A percentile compares a stretch with the other conserved stretches of the same genome.
Conservation (phyloP, 2,797 vertebrate genomes). For the Dicrostonyx torquatus region DNA sequence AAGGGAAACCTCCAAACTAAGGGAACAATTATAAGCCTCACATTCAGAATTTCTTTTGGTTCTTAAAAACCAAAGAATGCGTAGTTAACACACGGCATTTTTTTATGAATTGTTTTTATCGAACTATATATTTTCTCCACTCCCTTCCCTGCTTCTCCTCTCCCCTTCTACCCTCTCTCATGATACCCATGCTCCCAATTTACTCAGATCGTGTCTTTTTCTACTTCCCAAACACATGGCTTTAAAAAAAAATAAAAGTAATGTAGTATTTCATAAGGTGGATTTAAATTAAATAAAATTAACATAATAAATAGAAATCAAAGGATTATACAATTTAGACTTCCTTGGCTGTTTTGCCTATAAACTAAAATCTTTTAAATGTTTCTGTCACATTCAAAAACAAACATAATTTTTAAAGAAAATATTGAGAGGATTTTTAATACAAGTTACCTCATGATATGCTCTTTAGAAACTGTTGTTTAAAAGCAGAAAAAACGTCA, state of each 20-base stretch:
- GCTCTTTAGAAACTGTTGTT: not conserved
- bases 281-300: slow-evolving; percentile 7
- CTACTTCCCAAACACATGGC: no score
- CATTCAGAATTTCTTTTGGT: not conserved
- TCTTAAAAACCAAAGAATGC: not conserved
- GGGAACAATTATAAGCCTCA: not conserved
- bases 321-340: not conserved
- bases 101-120: no score
- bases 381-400: not conserved
- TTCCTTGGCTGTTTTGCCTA: slow-evolving; percentile 3
- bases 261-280: not conserved
- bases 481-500: not conserved
- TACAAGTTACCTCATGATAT: not conserved
- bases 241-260: not conserved
- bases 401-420: slow-evolving; percentile 38
- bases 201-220: no score
- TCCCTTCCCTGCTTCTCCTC: no score
- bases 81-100: not conserved
- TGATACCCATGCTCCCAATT: no score
- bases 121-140: no score
- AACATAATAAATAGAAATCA: not conserved
- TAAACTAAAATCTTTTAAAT: slow-evolving; percentile 8
- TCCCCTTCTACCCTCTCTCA: no score
- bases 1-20: not conserved
- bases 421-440: slow-evolving; percentile 11